A percentile compares a stretch with the other conserved stretches of the same genome.
Conservation (phyloP, 2,797 vertebrate species). For the Spinibarbus caldwelli region DNA sequence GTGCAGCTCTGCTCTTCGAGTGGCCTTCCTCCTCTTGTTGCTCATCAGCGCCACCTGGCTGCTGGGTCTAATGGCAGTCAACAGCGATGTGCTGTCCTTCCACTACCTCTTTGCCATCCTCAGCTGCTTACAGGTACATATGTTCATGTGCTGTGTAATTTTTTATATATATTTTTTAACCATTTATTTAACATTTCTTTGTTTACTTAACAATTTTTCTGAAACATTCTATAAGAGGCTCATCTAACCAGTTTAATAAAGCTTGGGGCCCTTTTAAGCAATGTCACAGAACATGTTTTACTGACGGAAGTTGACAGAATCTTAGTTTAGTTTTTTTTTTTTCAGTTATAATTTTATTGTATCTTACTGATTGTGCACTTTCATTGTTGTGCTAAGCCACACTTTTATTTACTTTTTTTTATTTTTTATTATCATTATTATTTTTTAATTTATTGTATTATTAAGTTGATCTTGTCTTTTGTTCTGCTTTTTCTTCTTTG, state of each 20-base stretch:
- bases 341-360: no score
- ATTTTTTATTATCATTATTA: no score
- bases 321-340: not conserved
- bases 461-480: not conserved
- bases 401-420: no score
- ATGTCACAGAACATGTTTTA: not conserved
- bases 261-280: not conserved
- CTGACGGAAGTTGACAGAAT: not conserved
- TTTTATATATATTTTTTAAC: no score
- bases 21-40: constrained; percentile 81
- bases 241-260: not conserved
- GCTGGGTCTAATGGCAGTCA: constrained; percentile 86
- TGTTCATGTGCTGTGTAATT: not conserved
- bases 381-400: not conserved
- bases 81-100: constrained; percentile 81
- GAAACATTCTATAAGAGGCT: not conserved
- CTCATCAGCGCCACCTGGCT: constrained; percentile 87
- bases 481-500: no score
- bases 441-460: no score
- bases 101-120: constrained; percentile 88
- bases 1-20: constrained; percentile 78
- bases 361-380: no score
- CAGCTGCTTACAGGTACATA: constrained; percentile 84
- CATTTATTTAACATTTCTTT: not conserved
- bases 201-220: no score